Conservation (phyloP, 2,113 vertebrate genomes). For the Penelope pileata region DNA sequence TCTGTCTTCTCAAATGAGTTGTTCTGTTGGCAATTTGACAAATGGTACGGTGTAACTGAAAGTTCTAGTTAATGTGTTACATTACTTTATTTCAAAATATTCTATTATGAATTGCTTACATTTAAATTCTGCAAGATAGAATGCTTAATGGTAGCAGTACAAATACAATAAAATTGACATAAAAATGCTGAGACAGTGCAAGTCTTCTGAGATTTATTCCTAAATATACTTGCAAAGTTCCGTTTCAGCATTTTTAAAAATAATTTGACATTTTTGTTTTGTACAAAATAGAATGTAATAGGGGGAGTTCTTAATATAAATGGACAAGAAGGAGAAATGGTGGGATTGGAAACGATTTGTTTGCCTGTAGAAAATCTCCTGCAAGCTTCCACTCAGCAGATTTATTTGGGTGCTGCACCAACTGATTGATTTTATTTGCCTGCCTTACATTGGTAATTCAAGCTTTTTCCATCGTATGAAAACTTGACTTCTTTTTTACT, state of each 20-base stretch:
- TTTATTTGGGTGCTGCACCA: not conserved
- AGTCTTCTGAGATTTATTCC: constrained; percentile 44
- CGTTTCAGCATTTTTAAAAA: constrained; percentile 55
- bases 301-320: not conserved
- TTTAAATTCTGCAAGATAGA: constrained; percentile 45
- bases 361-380: not conserved
- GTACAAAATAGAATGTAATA: not conserved
- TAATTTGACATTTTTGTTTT: constrained; percentile 50
- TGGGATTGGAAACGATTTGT: constrained; percentile 6
- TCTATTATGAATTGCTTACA: constrained; percentile 55
- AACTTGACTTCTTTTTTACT: not conserved
- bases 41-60: constrained; percentile 38
- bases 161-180: constrained; percentile 37
- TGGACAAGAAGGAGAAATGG: not conserved
- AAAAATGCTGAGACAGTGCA: constrained; percentile 32
- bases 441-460: not conserved
- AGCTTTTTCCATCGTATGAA: not conserved
- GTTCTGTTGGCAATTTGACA: constrained; percentile 64
- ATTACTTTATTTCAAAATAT: constrained; percentile 58
- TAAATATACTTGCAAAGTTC: constrained; percentile 2
- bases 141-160: constrained; percentile 36
- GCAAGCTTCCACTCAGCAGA: not conserved
- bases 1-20: constrained; percentile 66
- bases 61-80: constrained; percentile 51
- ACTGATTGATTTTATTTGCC: not conserved